These are phyloP conservation scores for Apostichopus californicus DNA, from an alignment of 35 echinoderm and acorn worm genomes.

Conservation along the genomic window DNA sequence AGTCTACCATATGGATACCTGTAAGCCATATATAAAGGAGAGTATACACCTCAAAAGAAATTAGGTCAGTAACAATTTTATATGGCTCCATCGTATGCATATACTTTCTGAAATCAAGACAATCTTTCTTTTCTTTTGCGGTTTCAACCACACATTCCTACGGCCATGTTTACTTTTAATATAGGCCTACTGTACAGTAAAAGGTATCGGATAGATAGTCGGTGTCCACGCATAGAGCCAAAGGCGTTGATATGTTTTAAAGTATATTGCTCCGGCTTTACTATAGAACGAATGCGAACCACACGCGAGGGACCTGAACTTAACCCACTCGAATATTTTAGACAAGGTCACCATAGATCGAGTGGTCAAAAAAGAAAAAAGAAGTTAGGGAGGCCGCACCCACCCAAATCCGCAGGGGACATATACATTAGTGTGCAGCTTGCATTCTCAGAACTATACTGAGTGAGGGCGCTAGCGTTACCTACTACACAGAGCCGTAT, in stretches of 20 bases:
- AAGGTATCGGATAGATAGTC: no score
- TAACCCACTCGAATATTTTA: not conserved
- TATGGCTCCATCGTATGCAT: not conserved
- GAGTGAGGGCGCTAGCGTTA: no score
- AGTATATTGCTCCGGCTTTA: not conserved
- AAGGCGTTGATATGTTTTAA: no score
- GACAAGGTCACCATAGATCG: not conserved
- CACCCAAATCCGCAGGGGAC: no score
- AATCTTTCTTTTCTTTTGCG: not conserved
- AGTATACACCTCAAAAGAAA: not conserved
- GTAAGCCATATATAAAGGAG: not conserved
- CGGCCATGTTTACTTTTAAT: slow-evolving; percentile 1
- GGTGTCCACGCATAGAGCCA: no score
- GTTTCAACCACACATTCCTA: slow-evolving; percentile 29
- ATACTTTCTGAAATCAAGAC: not conserved
- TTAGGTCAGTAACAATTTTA: slow-evolving; percentile 24
- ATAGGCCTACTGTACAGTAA: not conserved
- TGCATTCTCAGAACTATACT: no score
- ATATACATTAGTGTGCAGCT: no score
- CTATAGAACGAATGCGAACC: not conserved
- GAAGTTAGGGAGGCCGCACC: no score
- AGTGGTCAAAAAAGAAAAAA: not conserved
- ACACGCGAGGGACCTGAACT: not conserved
- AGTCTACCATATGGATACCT: not conserved
- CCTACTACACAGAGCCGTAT: no score